Evolutionary conservation across 2,113 vertebrate species (phyloP), one percentile per base, ranked within the genome.

Genomic region (Varanus komodoensis): DNA sequence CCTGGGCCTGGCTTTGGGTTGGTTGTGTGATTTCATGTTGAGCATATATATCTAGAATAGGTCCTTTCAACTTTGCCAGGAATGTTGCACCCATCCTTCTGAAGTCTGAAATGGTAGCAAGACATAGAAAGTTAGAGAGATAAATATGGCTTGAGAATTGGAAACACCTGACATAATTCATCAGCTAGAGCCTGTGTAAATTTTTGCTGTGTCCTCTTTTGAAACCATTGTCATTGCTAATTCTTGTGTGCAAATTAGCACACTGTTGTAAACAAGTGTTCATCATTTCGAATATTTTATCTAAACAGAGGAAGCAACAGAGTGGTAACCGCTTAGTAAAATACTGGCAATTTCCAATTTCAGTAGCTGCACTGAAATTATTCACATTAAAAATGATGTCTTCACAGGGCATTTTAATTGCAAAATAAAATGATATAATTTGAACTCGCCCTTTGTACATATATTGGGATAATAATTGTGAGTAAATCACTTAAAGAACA

Each of bases 291-390:
- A 38, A 82, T 73, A 1, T 34, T 90, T 91, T 89, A 61, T 86
- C 89, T 89, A 57, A 48, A 83, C 27, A 86, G 1, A 64, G 67
- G 90, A 89, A 87, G 75, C 3, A 82, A 57, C 11, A 54, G 7
- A 87, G 12, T 7, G 48, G 11, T 11, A 67, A 27, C 23, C 8
- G 52, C n/a, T 84, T 74, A 86, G 75, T 38, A 8, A 90, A 93
- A 92, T 87, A 8, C 81, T 0, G 86, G 48, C 74, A 1, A 1
- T 38, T 82, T 87, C 48, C 7, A 84, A 2, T 74, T 91, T 88
- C 61, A 86, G 64, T 88, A 89, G 34, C 61, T 82, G 17, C 4
- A 78, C n/a, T 17, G 44, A 92, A 92, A 94, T 87, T 34, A 89
- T 3, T 86, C 34, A 57, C 84, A 73, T 11, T 23, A 7, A 84